Percentiles rank a stretch among this genome's conserved stretches.
Conservation (phyloP, 2,888 invertebrate species). For the Philopedon plagiatum region DNA sequence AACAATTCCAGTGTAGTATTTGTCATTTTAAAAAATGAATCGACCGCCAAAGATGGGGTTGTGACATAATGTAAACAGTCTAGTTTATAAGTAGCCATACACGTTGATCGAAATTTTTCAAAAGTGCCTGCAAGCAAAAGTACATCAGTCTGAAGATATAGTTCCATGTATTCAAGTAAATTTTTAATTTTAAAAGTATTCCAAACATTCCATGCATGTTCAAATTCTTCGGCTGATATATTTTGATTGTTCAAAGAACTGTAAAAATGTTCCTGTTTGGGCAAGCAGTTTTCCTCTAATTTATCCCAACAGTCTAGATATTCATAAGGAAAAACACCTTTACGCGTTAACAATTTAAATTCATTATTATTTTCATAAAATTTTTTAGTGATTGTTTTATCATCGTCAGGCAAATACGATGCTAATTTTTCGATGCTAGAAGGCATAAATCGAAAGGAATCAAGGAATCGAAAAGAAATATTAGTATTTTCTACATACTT, state of each 20-base stretch:
- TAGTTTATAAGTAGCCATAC: conserved; percentile 9
- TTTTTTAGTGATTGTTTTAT: background rate
- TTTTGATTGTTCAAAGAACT: background rate
- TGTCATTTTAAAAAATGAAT: conserved; percentile 14
- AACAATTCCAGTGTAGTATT: conserved; percentile 8
- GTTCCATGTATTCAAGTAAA: background rate
- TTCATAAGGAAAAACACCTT: conserved; percentile 16
- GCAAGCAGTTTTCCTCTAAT: background rate
- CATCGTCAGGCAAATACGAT: background rate
- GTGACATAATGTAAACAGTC: conserved; percentile 25
- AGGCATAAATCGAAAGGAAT: conserved; percentile 1
- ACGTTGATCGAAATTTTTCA: conserved; percentile 18
- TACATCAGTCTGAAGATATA: conserved; percentile 19
- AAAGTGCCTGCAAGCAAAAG: conserved; percentile 13
- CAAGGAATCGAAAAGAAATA: conserved; percentile 36
- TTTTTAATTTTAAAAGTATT: conserved; percentile 21
- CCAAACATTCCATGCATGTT: conserved; percentile 7
- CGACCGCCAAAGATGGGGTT: conserved; percentile 4
- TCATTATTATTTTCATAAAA: background rate
- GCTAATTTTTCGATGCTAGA: background rate
- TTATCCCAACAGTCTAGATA: conserved; percentile 11
- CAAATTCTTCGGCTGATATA: conserved; percentile 6
- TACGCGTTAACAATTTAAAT: background rate
- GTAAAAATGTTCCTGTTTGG: background rate
- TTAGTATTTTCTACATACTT: conserved; percentile 47